Conservation (phyloP, 2,888 invertebrate genomes). For the Vesta saturnalis region DNA sequence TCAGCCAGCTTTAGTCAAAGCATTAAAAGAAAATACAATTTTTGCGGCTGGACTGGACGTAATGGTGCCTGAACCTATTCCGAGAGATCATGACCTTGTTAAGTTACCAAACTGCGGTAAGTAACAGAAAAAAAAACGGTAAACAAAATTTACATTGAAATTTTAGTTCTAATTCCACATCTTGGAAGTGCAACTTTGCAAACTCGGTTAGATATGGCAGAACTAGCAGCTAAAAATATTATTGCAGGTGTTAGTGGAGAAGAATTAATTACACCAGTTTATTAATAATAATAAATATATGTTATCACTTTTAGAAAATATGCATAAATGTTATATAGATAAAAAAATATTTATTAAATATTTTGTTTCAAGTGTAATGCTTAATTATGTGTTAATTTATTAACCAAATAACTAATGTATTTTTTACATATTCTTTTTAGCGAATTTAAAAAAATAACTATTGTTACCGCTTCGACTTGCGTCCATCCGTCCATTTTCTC, state of each 20-base stretch:
- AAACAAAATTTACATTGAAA: background rate
- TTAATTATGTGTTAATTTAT: too few species aligned
- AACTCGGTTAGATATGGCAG: slow-evolving; percentile 81
- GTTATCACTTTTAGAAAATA: too few species aligned
- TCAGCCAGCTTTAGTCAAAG: slow-evolving; percentile 82
- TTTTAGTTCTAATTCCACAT: slow-evolving; percentile 83
- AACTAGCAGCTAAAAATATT: slow-evolving; percentile 81
- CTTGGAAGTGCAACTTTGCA: slow-evolving; percentile 85
- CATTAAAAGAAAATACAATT: slow-evolving; percentile 78
- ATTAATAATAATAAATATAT: slow-evolving; percentile 43
- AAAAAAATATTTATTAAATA: too few species aligned
- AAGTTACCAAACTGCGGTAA: slow-evolving; percentile 84
- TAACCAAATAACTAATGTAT: slow-evolving; percentile 16
- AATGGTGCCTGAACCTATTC: slow-evolving; percentile 89
- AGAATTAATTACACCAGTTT: slow-evolving; percentile 73
- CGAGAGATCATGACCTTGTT: slow-evolving; percentile 80
- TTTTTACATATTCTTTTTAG: slow-evolving; percentile 11
- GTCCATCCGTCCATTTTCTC: too few species aligned
- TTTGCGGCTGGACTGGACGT: slow-evolving; percentile 93
- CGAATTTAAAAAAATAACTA: too few species aligned
- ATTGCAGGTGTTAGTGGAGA: slow-evolving; percentile 78
- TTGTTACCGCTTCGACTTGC: too few species aligned
- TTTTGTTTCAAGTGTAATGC: too few species aligned
- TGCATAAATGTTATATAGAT: too few species aligned
- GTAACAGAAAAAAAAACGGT: slow-evolving; percentile 49